Conservation (phyloP, 2,113 vertebrate genomes). For the Anarhynchus alexandrinus region DNA sequence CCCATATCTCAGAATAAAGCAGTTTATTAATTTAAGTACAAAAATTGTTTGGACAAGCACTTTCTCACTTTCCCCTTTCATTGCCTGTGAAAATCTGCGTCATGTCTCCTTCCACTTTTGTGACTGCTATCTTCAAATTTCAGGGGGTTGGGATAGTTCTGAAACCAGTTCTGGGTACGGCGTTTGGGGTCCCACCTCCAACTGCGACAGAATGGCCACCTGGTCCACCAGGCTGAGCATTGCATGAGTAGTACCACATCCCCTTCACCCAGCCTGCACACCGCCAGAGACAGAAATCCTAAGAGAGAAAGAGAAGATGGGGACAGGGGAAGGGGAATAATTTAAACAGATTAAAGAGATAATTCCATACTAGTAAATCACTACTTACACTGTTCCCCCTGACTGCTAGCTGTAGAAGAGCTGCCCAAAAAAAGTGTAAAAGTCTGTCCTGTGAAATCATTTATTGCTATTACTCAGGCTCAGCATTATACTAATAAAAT, state of each 20-base stretch:
- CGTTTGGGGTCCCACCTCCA: background rate
- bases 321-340: background rate
- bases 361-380: background rate
- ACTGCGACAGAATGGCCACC: background rate
- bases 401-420: background rate
- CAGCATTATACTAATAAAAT: background rate
- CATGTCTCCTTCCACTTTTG: background rate
- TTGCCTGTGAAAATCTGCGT: background rate
- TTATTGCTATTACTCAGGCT: background rate
- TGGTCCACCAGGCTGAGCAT: background rate
- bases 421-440: background rate
- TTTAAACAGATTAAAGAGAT: background rate
- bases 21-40: background rate
- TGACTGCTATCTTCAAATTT: background rate
- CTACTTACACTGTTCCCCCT: background rate
- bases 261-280: background rate
- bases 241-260: rapidly evolving
- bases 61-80: background rate
- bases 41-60: background rate
- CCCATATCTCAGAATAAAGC: background rate
- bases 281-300: background rate
- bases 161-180: background rate
- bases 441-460: background rate
- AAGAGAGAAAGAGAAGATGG: background rate
- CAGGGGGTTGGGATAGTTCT: background rate